A percentile compares a stretch with the other conserved stretches of the same genome.
Conservation (phyloP, 2,888 invertebrate species). For the Hydropsyche betteni region DNA sequence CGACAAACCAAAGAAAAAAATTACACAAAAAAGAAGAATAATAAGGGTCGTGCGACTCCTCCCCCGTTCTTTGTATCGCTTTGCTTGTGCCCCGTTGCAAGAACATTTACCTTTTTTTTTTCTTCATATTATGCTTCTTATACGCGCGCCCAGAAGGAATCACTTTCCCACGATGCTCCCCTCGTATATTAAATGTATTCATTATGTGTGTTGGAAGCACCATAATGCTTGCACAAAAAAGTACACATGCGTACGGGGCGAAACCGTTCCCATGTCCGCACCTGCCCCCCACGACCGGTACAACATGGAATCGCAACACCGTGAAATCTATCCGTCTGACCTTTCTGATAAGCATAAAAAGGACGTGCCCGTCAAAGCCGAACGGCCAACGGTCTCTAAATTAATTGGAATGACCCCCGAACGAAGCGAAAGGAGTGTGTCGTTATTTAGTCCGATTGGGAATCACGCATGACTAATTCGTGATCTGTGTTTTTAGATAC, state of each 20-base stretch:
- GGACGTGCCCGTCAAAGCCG: neutral
- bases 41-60: conserved; percentile 46
- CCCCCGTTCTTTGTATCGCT: conserved; percentile 41
- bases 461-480: conserved; percentile 33
- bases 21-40: conserved; percentile 38
- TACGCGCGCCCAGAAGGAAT: conserved; percentile 43
- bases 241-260: conserved; percentile 45
- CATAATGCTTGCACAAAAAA: conserved; percentile 46
- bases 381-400: neutral
- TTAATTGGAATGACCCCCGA: too few relatives aligned
- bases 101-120: conserved; percentile 33
- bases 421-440: too few relatives aligned
- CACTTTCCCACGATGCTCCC: conserved; percentile 50
- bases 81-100: neutral
- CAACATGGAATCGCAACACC: neutral
- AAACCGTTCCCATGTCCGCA: conserved; percentile 41
- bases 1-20: conserved; percentile 34
- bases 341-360: conserved; percentile 17
- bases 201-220: conserved; percentile 45
- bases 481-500: neutral
- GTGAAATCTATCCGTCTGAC: conserved; percentile 27
- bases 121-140: conserved; percentile 39
- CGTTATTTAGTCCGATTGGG: neutral
- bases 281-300: conserved; percentile 17
- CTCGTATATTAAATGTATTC: conserved; percentile 48